phyloP scores from a whole-genome alignment of 2,888 invertebrate species.

The Agrochola lychnidis region DNA sequence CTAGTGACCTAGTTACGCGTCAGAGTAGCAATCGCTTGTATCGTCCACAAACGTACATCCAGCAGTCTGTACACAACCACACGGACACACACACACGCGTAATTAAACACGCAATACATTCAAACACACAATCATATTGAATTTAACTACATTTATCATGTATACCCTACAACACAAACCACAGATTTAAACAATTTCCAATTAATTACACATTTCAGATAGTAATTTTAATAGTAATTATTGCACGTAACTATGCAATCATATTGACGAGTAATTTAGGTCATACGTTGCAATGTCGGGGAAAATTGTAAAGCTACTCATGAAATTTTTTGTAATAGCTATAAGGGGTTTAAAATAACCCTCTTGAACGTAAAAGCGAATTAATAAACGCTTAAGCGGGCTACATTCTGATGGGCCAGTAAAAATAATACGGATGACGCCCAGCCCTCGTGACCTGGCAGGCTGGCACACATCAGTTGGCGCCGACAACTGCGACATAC shows the following conservation, averaged over 20 bases:
- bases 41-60: constrained; percentile 73
- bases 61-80: constrained; percentile 64
- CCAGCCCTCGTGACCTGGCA: constrained; percentile 83
- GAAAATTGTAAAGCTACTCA: constrained; percentile 24
- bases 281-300: constrained; percentile 40
- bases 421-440: constrained; percentile 84
- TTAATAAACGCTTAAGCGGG: constrained; percentile 66
- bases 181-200: constrained; percentile 26
- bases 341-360: constrained; percentile 32
- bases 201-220: constrained; percentile 38
- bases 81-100: constrained; percentile 44
- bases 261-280: constrained; percentile 43
- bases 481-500: constrained; percentile 84
- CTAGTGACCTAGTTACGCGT: constrained; percentile 92
- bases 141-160: constrained; percentile 53
- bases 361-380: constrained; percentile 29
- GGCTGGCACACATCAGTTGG: constrained; percentile 82
- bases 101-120: constrained; percentile 48
- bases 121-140: constrained; percentile 37
- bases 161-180: constrained; percentile 27
- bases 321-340: constrained; percentile 25
- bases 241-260: constrained; percentile 21
- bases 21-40: constrained; percentile 82
- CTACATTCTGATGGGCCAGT: constrained; percentile 76
- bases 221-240: constrained; percentile 29